phyloP scores from a whole-genome alignment of 2,113 vertebrate genomes.

The Chloebia gouldiae region DNA sequence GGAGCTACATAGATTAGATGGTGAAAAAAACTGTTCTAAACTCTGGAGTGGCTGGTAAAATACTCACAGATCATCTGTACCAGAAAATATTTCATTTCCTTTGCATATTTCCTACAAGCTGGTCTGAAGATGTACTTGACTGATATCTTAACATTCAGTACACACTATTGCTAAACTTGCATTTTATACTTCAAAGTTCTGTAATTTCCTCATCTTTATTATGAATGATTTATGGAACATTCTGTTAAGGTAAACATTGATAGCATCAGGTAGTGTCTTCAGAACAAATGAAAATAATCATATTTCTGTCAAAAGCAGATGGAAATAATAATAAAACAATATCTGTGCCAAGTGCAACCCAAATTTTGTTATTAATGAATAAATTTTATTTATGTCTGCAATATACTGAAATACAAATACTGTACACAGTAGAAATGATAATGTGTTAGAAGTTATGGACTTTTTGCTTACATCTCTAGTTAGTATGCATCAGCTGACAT shows the following conservation, averaged over 20 bases:
- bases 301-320: constrained; percentile 3
- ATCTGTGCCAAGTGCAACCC: not conserved
- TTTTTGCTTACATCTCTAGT: not conserved
- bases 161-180: constrained; percentile 10
- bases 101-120: constrained; percentile 44
- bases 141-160: constrained; percentile 23
- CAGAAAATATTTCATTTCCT: constrained; percentile 4
- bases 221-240: constrained; percentile 30
- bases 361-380: not conserved
- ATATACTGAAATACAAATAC: not conserved
- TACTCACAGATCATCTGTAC: not conserved
- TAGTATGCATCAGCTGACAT: not conserved
- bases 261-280: constrained; percentile 25
- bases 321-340: not conserved
- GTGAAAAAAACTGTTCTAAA: not conserved
- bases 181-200: constrained; percentile 54
- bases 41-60: not conserved
- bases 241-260: constrained; percentile 42
- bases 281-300: constrained; percentile 36
- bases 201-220: constrained; percentile 46
- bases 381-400: not conserved
- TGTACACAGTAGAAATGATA: not conserved
- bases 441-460: not conserved
- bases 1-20: not conserved
- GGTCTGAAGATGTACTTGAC: constrained; percentile 39